phyloP scores from a whole-genome alignment of 2,113 vertebrate genomes.

The Scalopus aquaticus region DNA sequence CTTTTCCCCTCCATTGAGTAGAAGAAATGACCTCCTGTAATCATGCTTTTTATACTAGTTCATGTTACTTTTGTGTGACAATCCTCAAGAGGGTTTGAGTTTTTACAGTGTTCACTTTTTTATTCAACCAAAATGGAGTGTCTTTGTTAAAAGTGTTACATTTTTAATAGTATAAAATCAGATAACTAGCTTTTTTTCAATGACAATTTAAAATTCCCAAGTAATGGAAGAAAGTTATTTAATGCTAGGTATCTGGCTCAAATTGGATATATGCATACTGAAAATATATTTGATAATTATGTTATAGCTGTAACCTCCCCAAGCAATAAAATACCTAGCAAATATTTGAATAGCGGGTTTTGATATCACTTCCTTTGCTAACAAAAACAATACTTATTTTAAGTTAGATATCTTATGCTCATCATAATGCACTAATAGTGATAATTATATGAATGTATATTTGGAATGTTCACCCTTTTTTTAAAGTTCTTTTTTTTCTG shows the following conservation, averaged over 20 bases:
- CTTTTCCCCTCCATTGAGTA: not conserved
- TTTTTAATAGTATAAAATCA: not conserved
- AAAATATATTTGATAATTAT: conserved; percentile 9
- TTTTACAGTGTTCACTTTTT: not conserved
- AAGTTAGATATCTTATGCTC: conserved; percentile 18
- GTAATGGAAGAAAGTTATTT: conserved; percentile 30
- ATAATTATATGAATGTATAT: conserved; percentile 51
- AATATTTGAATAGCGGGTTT: conserved; percentile 35
- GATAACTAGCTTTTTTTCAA: not conserved
- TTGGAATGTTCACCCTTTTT: conserved; percentile 37
- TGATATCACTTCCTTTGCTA: conserved; percentile 31
- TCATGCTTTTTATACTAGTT: not conserved
- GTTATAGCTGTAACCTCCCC: not conserved
- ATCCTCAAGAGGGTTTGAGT: not conserved
- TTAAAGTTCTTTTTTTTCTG: conserved; percentile 40
- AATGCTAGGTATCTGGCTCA: not conserved
- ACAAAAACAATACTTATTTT: conserved; percentile 42
- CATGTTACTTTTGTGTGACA: not conserved
- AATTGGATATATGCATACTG: not conserved
- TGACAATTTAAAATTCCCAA: not conserved
- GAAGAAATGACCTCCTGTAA: not conserved
- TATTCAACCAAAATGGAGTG: not conserved
- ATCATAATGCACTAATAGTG: not conserved
- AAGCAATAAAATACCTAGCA: not conserved
- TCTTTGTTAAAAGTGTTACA: not conserved